These are phyloP conservation scores for Alligator mississippiensis DNA, from an alignment of 2,113 vertebrate species.

Conservation along the genomic window DNA sequence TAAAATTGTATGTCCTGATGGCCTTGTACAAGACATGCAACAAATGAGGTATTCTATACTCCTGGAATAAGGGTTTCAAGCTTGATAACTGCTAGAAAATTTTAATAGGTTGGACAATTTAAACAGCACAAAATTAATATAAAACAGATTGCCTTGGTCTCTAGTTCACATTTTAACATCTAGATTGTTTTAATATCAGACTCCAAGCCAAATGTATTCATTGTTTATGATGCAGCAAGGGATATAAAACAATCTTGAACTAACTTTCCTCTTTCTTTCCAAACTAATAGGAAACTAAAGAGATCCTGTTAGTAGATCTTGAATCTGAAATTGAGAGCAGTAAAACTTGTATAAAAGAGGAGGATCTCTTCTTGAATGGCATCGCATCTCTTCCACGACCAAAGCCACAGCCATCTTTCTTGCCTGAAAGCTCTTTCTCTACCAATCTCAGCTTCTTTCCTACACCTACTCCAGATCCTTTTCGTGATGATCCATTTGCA, in stretches of 20 bases:
- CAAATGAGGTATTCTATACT: too few relatives aligned
- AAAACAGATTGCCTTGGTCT: too few relatives aligned
- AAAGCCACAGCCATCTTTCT: constrained; percentile 78
- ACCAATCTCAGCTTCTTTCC: constrained; percentile 91
- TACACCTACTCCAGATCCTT: constrained; percentile 90
- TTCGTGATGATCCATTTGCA: constrained; percentile 91
- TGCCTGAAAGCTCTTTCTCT: constrained; percentile 84
- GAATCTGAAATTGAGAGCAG: constrained; percentile 93
- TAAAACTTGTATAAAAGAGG: constrained; percentile 90
- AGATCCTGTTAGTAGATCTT: constrained; percentile 96
- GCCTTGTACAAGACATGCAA: too few relatives aligned
- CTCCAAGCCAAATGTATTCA: background rate
- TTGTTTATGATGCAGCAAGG: background rate
- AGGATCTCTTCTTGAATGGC: constrained; percentile 84
- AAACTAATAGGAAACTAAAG: constrained; percentile 91
- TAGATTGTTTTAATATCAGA: too few relatives aligned
- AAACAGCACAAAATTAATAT: too few relatives aligned
- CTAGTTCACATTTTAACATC: too few relatives aligned
- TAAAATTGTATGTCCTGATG: too few relatives aligned
- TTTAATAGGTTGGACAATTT: too few relatives aligned
- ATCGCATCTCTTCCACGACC: constrained; percentile 81
- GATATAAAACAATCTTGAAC: constrained; percentile 3
- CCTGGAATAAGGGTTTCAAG: too few relatives aligned
- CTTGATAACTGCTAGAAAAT: too few relatives aligned
- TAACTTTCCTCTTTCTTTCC: constrained; percentile 79